These are phyloP conservation scores for Malurus alboscapulatus DNA, from an alignment of 2,113 vertebrate genomes.

Conservation along the genomic window DNA sequence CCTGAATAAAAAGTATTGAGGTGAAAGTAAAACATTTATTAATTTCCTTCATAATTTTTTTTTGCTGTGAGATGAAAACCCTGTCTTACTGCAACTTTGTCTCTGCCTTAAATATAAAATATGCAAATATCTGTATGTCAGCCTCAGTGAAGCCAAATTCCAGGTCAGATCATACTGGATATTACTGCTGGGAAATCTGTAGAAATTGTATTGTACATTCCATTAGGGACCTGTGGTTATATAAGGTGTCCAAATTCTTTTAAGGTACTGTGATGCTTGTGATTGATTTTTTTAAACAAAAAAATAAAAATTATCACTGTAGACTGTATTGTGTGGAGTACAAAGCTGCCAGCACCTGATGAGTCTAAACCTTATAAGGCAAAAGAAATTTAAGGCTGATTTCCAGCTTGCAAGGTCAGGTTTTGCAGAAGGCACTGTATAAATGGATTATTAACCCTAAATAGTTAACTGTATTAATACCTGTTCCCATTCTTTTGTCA, in stretches of 20 bases:
- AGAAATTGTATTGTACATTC: background rate
- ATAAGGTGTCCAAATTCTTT: background rate
- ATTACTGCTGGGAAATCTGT: background rate
- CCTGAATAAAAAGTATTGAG: background rate
- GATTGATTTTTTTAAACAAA: background rate
- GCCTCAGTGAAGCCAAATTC: background rate
- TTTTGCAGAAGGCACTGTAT: constrained; percentile 1
- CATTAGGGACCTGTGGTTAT: background rate
- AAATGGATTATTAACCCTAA: constrained; percentile 54
- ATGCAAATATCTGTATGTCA: background rate
- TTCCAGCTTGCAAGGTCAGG: background rate
- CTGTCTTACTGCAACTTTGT: background rate
- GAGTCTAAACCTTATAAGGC: background rate
- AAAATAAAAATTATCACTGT: background rate
- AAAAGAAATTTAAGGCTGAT: background rate
- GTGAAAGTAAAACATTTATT: background rate
- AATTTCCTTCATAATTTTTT: background rate
- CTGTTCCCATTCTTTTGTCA: constrained; percentile 9
- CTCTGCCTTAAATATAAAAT: background rate
- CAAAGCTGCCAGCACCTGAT: background rate
- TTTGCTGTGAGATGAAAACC: background rate
- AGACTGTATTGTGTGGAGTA: background rate
- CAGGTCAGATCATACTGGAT: background rate
- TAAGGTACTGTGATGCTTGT: background rate
- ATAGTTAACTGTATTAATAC: constrained; percentile 48